A percentile compares a stretch with the other conserved stretches of the same genome.
Conservation (phyloP, 2,113 vertebrate genomes). For the Mustela lutreola region DNA sequence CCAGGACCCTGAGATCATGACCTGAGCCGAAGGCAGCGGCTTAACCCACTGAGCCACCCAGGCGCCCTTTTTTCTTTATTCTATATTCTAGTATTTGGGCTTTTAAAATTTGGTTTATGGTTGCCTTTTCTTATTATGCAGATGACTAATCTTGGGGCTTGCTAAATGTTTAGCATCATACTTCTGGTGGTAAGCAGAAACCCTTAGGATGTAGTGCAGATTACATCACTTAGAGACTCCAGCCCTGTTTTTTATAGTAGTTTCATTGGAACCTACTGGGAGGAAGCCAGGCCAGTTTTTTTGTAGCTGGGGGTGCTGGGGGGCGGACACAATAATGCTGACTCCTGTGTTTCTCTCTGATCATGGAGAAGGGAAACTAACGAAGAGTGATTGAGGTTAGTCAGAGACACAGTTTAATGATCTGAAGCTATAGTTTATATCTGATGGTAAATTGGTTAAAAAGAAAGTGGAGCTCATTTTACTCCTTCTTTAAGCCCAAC, state of each 20-base stretch:
- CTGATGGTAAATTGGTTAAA: not conserved
- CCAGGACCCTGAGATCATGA: no score
- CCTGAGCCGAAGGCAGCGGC: no score
- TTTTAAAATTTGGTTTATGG: slow-evolving; percentile 1
- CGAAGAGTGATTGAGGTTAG: not conserved
- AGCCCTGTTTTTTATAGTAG: not conserved
- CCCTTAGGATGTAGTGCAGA: not conserved
- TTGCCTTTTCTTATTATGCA: slow-evolving; percentile 18
- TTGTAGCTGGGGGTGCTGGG: not conserved
- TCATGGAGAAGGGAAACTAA: not conserved
- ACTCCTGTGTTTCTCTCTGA: not conserved
- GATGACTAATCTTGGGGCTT: not conserved
- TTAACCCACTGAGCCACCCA: no score
- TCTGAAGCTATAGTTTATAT: not conserved
- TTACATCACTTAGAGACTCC: not conserved
- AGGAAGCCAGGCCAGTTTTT: not conserved
- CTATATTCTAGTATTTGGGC: not conserved
- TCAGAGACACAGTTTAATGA: slow-evolving; percentile 7
- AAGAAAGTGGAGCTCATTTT: not conserved
- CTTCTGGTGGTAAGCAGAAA: not conserved
- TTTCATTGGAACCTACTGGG: not conserved
- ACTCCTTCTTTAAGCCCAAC: not conserved
- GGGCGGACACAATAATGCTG: not conserved
- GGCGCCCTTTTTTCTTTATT: not conserved
- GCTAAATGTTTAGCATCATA: not conserved